These are phyloP conservation scores for Ataeniobius toweri DNA, from an alignment of 2,797 vertebrate genomes.

Conservation along the genomic window DNA sequence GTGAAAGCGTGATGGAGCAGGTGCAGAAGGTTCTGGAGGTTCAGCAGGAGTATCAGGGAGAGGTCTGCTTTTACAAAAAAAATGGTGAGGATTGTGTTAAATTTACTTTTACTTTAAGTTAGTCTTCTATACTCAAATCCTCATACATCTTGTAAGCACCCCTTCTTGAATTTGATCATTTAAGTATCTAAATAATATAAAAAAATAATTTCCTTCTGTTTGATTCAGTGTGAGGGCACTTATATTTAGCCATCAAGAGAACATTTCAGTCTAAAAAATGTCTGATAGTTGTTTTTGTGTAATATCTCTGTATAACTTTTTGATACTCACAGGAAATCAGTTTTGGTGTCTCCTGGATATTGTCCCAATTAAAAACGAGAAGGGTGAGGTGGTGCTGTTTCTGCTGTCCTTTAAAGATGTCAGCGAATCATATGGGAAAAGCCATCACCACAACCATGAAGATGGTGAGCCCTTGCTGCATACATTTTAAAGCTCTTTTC, in stretches of 20 bases:
- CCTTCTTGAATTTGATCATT: neutral
- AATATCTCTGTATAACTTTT: constrained; percentile 22
- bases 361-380: constrained; percentile 96
- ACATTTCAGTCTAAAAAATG: neutral
- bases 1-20: constrained; percentile 82
- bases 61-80: constrained; percentile 93
- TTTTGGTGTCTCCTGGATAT: constrained; percentile 95
- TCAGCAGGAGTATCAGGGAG: constrained; percentile 88
- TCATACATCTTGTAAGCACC: too few species aligned
- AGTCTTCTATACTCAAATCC: neutral
- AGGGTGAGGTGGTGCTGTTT: constrained; percentile 93
- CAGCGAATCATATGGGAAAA: constrained; percentile 84
- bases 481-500: neutral
- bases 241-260: neutral
- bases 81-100: constrained; percentile 79
- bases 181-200: neutral
- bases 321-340: constrained; percentile 77
- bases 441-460: constrained; percentile 64
- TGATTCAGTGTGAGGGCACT: neutral
- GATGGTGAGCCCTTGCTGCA: constrained; percentile 77
- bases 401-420: constrained; percentile 96
- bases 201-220: neutral
- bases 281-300: neutral
- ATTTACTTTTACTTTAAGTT: neutral
- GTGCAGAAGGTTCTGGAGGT: constrained; percentile 90